Percentiles rank a stretch among this genome's conserved stretches.
These are phyloP conservation scores for Nannospalax galili DNA, from an alignment of 2,113 vertebrate species.

Conservation along the genomic window DNA sequence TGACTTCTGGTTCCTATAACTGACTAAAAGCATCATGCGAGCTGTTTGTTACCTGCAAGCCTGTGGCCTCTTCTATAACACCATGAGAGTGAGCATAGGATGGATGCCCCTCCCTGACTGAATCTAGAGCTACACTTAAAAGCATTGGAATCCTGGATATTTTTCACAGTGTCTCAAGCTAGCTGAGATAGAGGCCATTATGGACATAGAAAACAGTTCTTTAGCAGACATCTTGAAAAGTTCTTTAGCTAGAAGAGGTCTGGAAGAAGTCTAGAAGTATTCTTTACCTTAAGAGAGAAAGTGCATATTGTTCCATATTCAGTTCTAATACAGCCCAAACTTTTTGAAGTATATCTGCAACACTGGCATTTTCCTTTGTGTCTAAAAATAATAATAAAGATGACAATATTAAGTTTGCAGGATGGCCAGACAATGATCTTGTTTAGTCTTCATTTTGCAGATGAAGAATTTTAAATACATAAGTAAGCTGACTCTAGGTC, in stretches of 20 bases:
- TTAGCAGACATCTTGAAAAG: background rate
- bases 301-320: slow-evolving; percentile 88
- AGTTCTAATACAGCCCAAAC: slow-evolving; percentile 88
- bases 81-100: background rate
- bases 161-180: background rate
- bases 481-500: background rate
- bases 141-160: background rate
- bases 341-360: slow-evolving; percentile 87
- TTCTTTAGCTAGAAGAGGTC: slow-evolving; percentile 76
- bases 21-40: background rate
- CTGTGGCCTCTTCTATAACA: background rate
- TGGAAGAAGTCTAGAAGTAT: background rate
- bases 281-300: slow-evolving; percentile 90
- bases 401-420: background rate
- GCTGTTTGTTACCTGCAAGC: background rate
- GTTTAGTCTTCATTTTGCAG: background rate
- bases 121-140: background rate
- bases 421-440: background rate
- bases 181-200: background rate
- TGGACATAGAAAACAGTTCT: background rate
- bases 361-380: slow-evolving; percentile 87
- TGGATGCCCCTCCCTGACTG: background rate
- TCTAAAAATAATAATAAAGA: slow-evolving; percentile 82
- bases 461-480: background rate
- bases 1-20: background rate